These are phyloP conservation scores for Hymenopus coronatus DNA, from an alignment of 2,888 invertebrate genomes.

Conservation along the genomic window DNA sequence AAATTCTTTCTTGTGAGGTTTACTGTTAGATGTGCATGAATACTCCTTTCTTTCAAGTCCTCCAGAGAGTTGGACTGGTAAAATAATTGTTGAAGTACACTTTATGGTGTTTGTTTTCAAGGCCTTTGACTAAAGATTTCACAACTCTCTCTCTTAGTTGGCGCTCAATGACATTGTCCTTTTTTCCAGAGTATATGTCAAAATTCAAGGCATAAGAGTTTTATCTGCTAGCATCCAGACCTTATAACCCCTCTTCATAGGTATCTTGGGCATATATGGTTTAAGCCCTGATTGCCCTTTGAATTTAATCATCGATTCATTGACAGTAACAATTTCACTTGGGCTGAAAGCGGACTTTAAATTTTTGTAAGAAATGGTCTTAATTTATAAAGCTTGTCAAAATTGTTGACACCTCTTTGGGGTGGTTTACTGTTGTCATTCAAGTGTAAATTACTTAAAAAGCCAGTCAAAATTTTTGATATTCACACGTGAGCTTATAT, in stretches of 20 bases:
- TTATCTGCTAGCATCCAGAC: conserved; percentile 37
- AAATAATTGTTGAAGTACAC: conserved; percentile 41
- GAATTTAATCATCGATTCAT: conserved; percentile 37
- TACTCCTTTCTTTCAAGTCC: conserved; percentile 26
- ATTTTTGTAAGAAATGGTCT: not conserved
- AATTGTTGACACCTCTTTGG: not conserved
- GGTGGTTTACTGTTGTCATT: conserved; percentile 4
- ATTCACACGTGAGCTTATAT: not conserved
- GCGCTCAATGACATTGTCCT: conserved; percentile 32
- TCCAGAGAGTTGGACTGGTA: conserved; percentile 35
- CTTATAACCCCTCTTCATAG: conserved; percentile 39
- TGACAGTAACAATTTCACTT: not conserved
- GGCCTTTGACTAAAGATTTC: conserved; percentile 33
- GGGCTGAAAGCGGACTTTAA: not conserved
- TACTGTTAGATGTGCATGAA: conserved; percentile 37
- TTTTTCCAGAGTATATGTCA: conserved; percentile 40
- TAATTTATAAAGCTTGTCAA: not conserved
- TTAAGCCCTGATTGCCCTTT: conserved; percentile 36
- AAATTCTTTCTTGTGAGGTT: conserved; percentile 34
- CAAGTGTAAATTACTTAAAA: not conserved
- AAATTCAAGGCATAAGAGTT: conserved; percentile 37
- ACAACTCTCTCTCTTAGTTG: conserved; percentile 34
- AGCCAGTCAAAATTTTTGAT: not conserved
- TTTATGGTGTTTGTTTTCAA: conserved; percentile 35
- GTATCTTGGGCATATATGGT: conserved; percentile 37